Conservation (phyloP, 2,113 vertebrate genomes). For the Pongo abelii region DNA sequence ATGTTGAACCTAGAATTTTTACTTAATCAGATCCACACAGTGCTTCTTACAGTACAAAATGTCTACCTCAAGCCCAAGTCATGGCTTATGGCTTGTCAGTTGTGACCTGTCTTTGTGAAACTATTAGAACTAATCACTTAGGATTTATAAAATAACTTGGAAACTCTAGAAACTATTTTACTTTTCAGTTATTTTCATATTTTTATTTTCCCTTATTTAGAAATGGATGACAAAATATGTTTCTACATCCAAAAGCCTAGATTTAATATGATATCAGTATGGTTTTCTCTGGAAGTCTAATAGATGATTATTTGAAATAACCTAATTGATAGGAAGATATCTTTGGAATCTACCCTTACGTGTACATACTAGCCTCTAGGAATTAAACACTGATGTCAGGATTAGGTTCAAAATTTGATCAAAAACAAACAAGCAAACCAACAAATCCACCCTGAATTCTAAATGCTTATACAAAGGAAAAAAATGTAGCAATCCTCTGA, state of each 20-base stretch:
- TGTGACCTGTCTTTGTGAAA: neutral
- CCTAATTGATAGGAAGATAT: neutral
- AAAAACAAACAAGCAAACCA: neutral
- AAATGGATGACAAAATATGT: neutral
- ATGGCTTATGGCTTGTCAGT: neutral
- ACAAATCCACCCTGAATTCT: neutral
- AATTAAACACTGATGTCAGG: neutral
- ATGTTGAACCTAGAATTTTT: slow-evolving; percentile 44
- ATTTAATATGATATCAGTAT: neutral
- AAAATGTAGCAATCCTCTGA: neutral
- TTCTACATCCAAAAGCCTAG: neutral
- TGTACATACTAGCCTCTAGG: neutral
- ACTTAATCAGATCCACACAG: neutral
- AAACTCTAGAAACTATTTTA: neutral
- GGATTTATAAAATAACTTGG: neutral
- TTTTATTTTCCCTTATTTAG: slow-evolving; percentile 1
- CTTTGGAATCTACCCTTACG: neutral
- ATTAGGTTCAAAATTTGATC: slow-evolving; percentile 24
- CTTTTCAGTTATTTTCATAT: neutral
- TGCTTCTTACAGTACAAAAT: neutral
- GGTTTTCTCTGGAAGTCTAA: neutral
- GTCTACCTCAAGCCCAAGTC: neutral
- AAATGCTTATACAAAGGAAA: neutral
- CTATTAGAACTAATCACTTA: slow-evolving; percentile 13
- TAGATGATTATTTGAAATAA: slow-evolving; percentile 21